phyloP scores from a whole-genome alignment of 2,113 vertebrate genomes.

The Callorhinus ursinus region DNA sequence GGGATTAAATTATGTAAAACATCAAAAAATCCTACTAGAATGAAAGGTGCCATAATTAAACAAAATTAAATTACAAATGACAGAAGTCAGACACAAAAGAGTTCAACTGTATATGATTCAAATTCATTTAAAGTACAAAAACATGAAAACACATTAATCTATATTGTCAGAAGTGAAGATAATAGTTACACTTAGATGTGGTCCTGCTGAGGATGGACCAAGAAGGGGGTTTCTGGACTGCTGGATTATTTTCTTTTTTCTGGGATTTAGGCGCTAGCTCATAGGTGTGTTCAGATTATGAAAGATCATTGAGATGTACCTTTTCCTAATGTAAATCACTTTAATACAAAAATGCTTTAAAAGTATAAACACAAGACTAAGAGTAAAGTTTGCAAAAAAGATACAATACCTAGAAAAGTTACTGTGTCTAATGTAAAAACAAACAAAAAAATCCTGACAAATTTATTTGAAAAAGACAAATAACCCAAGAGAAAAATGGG shows the following conservation, averaged over 20 bases:
- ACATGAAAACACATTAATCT: neutral
- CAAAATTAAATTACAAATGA: neutral
- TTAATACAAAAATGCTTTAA: constrained; percentile 2
- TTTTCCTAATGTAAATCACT: neutral
- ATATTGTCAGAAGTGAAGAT: neutral
- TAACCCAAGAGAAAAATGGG: neutral
- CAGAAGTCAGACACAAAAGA: neutral
- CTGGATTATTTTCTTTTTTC: neutral
- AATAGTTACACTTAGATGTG: neutral
- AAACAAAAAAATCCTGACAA: neutral
- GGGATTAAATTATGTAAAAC: constrained; percentile 57
- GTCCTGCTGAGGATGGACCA: fast-evolving
- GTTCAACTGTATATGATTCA: neutral
- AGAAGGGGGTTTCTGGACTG: neutral
- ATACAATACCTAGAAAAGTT: neutral
- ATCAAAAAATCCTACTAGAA: neutral
- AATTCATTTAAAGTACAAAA: neutral
- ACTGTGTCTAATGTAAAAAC: neutral
- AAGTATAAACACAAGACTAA: neutral
- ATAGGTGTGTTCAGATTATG: neutral
- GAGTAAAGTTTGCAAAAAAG: neutral
- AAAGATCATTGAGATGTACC: neutral
- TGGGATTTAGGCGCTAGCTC: neutral
- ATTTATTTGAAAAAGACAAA: neutral
- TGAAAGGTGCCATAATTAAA: neutral